Conservation (phyloP, 2,888 invertebrate species). For the Tetheella fluctuosa region DNA sequence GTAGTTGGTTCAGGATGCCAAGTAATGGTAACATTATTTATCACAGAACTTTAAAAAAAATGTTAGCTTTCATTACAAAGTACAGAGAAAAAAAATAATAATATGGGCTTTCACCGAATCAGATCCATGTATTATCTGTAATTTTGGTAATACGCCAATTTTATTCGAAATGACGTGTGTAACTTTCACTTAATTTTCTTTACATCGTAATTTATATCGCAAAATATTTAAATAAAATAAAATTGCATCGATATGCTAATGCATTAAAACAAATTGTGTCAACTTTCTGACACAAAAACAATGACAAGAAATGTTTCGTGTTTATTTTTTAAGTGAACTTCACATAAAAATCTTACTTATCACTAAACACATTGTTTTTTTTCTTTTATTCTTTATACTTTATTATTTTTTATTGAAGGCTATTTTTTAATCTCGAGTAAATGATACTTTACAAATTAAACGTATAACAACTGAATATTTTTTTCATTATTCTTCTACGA, state of each 20-base stretch:
- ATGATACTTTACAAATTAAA: too few relatives aligned
- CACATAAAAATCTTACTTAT: too few relatives aligned
- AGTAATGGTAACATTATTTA: too few relatives aligned
- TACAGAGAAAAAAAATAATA: not conserved
- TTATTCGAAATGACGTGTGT: constrained; percentile 3
- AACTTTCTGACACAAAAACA: not conserved
- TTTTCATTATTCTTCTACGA: too few relatives aligned
- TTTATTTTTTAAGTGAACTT: too few relatives aligned
- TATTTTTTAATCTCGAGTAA: too few relatives aligned
- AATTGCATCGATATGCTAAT: not conserved
- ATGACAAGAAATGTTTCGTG: not conserved
- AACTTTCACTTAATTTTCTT: not conserved
- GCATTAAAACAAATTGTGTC: too few relatives aligned
- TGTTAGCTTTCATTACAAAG: not conserved
- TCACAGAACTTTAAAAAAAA: not conserved
- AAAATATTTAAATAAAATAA: not conserved
- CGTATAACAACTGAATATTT: too few relatives aligned
- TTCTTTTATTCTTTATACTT: too few relatives aligned
- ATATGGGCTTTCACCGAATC: constrained; percentile 15
- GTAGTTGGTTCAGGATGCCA: too few relatives aligned
- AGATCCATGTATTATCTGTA: constrained; percentile 27
- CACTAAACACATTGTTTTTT: too few relatives aligned
- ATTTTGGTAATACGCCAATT: constrained; percentile 34
- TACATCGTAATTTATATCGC: not conserved
- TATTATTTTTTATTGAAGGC: too few relatives aligned